A percentile compares a stretch with the other conserved stretches of the same genome.
Evolutionary conservation across 2,888 invertebrate species (phyloP).

Genomic region (Stenichneumon culpator): DNA sequence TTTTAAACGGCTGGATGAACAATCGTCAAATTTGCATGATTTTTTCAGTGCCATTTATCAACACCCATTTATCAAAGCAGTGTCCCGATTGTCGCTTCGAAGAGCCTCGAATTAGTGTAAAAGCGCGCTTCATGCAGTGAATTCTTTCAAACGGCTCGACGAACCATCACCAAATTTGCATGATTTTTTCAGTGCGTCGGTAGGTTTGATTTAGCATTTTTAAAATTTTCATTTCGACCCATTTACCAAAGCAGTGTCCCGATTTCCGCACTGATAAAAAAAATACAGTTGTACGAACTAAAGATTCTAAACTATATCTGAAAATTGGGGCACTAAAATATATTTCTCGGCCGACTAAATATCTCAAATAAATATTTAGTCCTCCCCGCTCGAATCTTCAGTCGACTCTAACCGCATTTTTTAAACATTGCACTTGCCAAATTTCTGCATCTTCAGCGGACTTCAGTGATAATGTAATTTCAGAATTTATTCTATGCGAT

Average conservation of each 20-base stretch:
- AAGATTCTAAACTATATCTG: no score
- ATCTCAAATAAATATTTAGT: no score
- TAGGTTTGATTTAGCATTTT: not conserved
- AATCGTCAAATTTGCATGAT: not conserved
- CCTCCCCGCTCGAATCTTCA: no score
- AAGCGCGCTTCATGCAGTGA: not conserved
- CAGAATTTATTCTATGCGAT: not conserved
- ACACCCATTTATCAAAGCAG: constrained; percentile 1
- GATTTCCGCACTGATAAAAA: no score
- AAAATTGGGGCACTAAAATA: no score
- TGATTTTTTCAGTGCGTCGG: not conserved
- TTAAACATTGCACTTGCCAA: no score
- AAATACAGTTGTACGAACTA: no score
- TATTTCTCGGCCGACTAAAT: no score
- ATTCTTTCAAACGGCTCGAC: not conserved
- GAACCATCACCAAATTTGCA: not conserved
- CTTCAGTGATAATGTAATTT: not conserved
- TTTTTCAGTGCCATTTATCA: not conserved
- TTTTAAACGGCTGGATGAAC: not conserved
- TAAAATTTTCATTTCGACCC: not conserved
- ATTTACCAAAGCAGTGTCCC: not conserved
- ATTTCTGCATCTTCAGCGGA: no score
- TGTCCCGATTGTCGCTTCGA: not conserved
- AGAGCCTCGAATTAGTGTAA: not conserved
- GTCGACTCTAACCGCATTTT: no score